These are phyloP conservation scores for Lepilemur ruficaudatus DNA, from an alignment of 2,797 vertebrate genomes.

Conservation along the genomic window DNA sequence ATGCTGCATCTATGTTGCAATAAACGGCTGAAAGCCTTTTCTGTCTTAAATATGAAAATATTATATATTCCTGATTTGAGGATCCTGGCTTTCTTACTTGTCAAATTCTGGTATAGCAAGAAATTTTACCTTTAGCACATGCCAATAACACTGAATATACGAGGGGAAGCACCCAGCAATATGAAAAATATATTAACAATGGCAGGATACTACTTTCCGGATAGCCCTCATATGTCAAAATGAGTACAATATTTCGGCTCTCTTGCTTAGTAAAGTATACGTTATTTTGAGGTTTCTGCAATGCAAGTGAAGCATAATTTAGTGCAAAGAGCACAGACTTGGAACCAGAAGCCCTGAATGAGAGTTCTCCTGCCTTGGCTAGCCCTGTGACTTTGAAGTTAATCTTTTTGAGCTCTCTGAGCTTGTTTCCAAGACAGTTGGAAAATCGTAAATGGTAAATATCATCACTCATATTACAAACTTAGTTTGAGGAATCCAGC, in stretches of 20 bases:
- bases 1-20: neutral
- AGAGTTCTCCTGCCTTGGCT: neutral
- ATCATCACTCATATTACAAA: neutral
- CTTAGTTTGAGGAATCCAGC: neutral
- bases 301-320: neutral
- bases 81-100: neutral
- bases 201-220: too few species aligned
- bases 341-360: neutral
- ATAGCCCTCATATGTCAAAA: neutral
- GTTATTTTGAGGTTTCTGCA: neutral
- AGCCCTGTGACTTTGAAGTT: neutral
- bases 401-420: neutral
- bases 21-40: neutral
- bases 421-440: neutral
- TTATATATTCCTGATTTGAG: neutral
- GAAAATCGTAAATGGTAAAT: neutral
- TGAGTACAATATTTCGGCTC: neutral
- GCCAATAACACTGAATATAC: neutral
- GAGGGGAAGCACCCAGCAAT: too few species aligned
- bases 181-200: too few species aligned
- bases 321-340: neutral
- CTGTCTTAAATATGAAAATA: neutral
- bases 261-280: neutral
- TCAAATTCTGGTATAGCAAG: neutral
- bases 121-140: neutral